Conservation (phyloP, 2,888 invertebrate species). For the Homarus gammarus region DNA sequence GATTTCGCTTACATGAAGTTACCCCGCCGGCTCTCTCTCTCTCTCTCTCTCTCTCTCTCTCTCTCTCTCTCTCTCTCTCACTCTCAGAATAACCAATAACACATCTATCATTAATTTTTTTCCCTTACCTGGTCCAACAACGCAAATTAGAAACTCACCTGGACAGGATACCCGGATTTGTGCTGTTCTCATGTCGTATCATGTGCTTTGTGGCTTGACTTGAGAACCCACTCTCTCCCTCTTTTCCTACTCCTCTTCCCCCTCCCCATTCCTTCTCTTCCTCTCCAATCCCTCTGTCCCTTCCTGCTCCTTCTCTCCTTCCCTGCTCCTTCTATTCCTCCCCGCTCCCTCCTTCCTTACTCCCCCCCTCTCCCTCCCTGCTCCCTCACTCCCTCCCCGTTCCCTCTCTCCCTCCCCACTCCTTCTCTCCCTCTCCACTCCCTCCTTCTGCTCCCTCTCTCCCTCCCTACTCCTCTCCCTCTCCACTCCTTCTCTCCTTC, state of each 20-base stretch:
- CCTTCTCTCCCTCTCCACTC: neutral
- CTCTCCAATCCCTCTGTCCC: neutral
- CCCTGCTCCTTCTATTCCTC: neutral
- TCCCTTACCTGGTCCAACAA: no score
- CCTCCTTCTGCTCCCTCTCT: slow-evolving; percentile 13
- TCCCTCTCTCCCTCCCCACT: neutral
- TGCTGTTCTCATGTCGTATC: no score
- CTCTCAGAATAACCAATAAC: no score
- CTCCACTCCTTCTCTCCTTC: slow-evolving; percentile 40
- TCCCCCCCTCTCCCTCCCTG: neutral
- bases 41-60: neutral
- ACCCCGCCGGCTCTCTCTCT: neutral
- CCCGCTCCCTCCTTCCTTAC: neutral
- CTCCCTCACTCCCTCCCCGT: neutral
- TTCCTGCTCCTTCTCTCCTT: neutral
- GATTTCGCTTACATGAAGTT: no score
- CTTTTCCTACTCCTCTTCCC: neutral
- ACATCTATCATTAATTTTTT: no score
- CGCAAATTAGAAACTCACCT: no score
- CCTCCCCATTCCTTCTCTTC: neutral
- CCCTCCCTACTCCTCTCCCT: slow-evolving; percentile 41
- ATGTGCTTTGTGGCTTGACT: no score
- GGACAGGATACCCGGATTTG: no score
- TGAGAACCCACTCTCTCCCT: neutral
- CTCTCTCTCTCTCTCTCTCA: neutral